Percentiles rank a stretch among this genome's conserved stretches.
phyloP scores from a whole-genome alignment of 2,113 vertebrate species.

The Sphaerodactylus townsendi region DNA sequence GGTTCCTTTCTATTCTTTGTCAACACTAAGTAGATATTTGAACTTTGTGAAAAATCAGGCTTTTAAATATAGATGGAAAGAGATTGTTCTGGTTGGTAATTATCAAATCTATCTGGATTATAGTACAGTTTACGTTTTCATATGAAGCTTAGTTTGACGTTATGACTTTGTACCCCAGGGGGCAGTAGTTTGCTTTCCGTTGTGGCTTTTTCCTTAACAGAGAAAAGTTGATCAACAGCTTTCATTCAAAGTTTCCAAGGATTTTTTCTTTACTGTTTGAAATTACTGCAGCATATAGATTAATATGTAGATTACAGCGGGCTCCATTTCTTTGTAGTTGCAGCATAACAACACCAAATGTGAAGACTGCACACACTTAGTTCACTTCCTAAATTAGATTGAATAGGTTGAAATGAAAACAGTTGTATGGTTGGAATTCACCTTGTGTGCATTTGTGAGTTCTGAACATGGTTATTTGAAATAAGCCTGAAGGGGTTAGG shows the following conservation, averaged over 20 bases:
- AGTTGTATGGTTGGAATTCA: not conserved
- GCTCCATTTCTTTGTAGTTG: not conserved
- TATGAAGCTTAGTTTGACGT: not conserved
- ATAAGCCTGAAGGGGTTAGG: not conserved
- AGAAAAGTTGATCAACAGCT: not conserved
- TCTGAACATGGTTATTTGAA: not conserved
- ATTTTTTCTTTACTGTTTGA: not conserved
- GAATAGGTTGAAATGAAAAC: too few relatives aligned
- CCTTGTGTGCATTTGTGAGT: not conserved
- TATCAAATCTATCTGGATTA: not conserved
- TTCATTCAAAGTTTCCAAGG: not conserved
- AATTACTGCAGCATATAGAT: not conserved
- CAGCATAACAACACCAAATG: not conserved
- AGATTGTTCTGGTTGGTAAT: not conserved
- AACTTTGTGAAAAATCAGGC: not conserved
- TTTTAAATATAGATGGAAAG: not conserved
- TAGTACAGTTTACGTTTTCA: not conserved
- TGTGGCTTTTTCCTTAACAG: not conserved
- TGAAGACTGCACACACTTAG: not conserved
- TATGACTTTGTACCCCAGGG: not conserved
- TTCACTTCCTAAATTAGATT: not conserved
- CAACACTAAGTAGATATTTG: not conserved
- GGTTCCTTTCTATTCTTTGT: not conserved
- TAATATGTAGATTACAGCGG: not conserved
- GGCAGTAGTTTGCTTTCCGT: not conserved